Base-by-base conservation (phyloP, 2,888 invertebrate genomes). In the Holacanthella duospinosa region DNA sequence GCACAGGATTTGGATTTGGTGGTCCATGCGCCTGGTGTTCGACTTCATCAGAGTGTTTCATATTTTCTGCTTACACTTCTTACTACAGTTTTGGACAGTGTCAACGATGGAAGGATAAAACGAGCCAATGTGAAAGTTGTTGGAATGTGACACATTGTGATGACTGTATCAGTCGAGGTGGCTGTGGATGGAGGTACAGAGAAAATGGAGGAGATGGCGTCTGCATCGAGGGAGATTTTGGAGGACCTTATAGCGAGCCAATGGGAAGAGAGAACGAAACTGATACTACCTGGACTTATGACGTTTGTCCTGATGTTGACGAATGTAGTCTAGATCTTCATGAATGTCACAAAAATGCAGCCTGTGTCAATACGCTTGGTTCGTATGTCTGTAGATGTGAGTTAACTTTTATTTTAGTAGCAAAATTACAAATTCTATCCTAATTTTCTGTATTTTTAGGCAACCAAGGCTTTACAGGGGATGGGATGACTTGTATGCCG, bases 21-120 rank as follows among this genome's bases (percentile, higher is more conserved):
- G 90, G 90, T 27, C 84, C 92, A 65, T 95, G 95, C 77, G 93
- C 93, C 0, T 95, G 95, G 95, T 95, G 95, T 77, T 91, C 93
- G 76, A 89, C 92, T 27, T 89, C 89, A 0, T 84, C 76, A 68
- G 89, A 91, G 75, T 95, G 95, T 77, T 93, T 95, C 76, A 89
- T 92, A 69, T 94, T 95, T 78, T 89, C 92, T n/a, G 90, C 93
- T 1, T 94, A 94, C 78, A 93, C 93, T 6, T 91, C 92, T 71
- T 89, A 92, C 75, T 93, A 91, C 78, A 90, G 93, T 75, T 93
- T 92, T 78, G 95, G 94, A 0, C 82, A 90, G 75, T 95, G 94
- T 75, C 84, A 90, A 44, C 91, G 92, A 76, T 94, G 94, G 94
- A 83, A 93, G 65, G 94, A 94, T 77, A 88, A 88, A 74, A 53